Evolutionary conservation across 1,140 invertebrate genomes (phyloP), one percentile per base, ranked within the genome.

Genomic region (Cotesia typhae): DNA sequence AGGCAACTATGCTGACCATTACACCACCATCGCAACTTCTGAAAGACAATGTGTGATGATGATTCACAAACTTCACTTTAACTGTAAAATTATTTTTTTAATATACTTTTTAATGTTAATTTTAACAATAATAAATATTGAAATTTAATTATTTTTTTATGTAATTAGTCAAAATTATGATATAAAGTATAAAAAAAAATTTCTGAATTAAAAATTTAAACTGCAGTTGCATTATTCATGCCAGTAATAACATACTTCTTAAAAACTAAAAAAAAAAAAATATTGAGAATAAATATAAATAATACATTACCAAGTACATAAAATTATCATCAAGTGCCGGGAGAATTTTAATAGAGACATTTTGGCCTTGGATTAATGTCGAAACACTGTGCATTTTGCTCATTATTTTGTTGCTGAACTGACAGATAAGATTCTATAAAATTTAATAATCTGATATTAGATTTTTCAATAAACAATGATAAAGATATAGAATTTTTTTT

Each of bases 1-100:
- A 94, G 93, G 93, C 93, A 94, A 93, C 92, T 92, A 94, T 94
- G 92, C 92, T 94, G 88, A 94, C 93, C 93, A 92, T 92, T 94
- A 94, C 93, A 94, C 93, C 92, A 94, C 89, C 89, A 90, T 90
- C 90, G 90, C 90, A 84, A 71, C 10, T n/a, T 2, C 10, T 47
- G 7, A 9, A 9, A 0, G 2, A 0, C 3, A 6, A 7, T 2
- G 6, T 47, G 10, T 47, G 5, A 0, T 10, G 7, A 2, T 47
- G 41, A 3, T 47, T 47, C 41, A 47, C 5, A 47, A 10, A 0
- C 6, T 47, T 10, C 5, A 47, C 1, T 6, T 9, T 1, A 9
- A 10, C 0, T 47, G 5, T 28, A 2, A 28, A 28, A 28, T 28
- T 28, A 28, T 28, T 28, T 28, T 1, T 2, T 28, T 1, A 28